These are phyloP conservation scores for Aramus guarauna DNA, from an alignment of 2,113 vertebrate species.

Conservation along the genomic window DNA sequence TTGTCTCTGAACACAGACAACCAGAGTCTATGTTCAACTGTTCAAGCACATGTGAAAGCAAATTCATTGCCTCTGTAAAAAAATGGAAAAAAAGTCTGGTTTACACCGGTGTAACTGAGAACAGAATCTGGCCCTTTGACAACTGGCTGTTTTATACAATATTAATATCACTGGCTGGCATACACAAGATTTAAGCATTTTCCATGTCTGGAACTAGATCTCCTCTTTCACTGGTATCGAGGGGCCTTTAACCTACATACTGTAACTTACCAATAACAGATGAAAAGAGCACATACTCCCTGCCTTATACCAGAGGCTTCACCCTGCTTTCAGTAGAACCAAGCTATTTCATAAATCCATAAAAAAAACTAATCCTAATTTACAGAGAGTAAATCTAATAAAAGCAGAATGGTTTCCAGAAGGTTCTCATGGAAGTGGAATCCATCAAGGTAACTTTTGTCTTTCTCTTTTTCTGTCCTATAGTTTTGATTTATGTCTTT, in stretches of 20 bases:
- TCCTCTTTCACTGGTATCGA: constrained; percentile 6
- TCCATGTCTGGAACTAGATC: constrained; percentile 33
- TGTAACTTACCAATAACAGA: constrained; percentile 38
- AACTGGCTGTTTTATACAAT: constrained; percentile 22
- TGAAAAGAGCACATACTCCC: constrained; percentile 23
- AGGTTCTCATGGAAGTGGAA: constrained; percentile 32
- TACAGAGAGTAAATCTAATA: constrained; percentile 52
- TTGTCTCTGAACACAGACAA: background rate
- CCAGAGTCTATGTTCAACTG: background rate
- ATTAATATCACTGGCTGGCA: constrained; percentile 50
- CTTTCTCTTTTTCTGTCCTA: background rate
- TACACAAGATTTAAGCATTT: constrained; percentile 27
- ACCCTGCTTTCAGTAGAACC: constrained; percentile 39
- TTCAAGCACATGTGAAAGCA: background rate
- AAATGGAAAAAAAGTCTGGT: background rate
- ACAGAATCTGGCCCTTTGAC: constrained; percentile 42
- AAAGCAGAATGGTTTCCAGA: constrained; percentile 56
- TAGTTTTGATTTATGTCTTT: constrained; percentile 41
- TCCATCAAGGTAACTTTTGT: constrained; percentile 39
- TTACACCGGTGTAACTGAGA: constrained; percentile 38
- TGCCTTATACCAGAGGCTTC: background rate
- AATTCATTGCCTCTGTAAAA: background rate
- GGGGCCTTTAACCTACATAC: constrained; percentile 36
- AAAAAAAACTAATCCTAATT: constrained; percentile 67
- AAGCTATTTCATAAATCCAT: constrained; percentile 58